Conservation (phyloP, 1,140 invertebrate species). For the Hypsibius dujardini region DNA sequence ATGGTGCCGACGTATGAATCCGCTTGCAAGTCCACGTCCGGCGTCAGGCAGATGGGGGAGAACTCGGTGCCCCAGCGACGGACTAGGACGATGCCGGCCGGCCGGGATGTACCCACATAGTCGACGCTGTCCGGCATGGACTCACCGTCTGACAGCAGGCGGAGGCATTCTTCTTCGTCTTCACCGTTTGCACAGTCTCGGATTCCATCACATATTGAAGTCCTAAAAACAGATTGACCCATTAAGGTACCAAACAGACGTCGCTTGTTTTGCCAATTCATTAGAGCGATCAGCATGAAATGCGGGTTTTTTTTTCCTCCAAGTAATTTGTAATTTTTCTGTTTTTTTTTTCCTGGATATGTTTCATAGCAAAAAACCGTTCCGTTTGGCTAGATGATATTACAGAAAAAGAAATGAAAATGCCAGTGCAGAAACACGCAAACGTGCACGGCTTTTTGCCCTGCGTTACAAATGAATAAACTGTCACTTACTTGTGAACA, state of each 20-base stretch:
- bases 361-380: too few relatives aligned
- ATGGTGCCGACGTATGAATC: not conserved
- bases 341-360: too few relatives aligned
- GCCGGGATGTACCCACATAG: not conserved
- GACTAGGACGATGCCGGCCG: not conserved
- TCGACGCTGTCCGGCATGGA: not conserved
- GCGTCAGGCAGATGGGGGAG: not conserved
- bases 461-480: too few relatives aligned
- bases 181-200: conserved; percentile 10
- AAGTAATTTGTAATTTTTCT: too few relatives aligned
- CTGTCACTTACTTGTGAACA: not conserved
- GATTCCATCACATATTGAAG: conserved; percentile 3
- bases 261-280: too few relatives aligned
- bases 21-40: not conserved
- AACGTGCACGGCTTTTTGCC: too few relatives aligned
- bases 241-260: too few relatives aligned
- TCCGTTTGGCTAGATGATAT: too few relatives aligned
- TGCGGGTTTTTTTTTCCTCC: too few relatives aligned
- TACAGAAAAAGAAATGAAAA: too few relatives aligned
- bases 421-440: too few relatives aligned
- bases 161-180: conserved; percentile 15
- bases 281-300: too few relatives aligned
- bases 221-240: not conserved
- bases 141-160: conserved; percentile 4
- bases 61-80: conserved; percentile 16